Base-by-base conservation (phyloP, 2,113 vertebrate genomes). In the Cnemophilus loriae region DNA sequence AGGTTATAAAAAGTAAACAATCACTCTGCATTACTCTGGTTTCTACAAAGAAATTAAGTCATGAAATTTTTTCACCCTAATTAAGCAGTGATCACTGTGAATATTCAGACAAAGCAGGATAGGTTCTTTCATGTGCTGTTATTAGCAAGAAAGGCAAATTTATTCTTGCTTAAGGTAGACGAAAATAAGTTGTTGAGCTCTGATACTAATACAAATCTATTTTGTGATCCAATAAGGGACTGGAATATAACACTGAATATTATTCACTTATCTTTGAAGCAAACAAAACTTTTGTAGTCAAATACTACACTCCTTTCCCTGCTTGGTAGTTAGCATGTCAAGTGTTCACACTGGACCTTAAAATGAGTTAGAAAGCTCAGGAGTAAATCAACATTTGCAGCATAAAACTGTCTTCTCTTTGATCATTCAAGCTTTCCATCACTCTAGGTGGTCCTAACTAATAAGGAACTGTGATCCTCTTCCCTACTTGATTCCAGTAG, bases 381-480 rank as follows among this genome's bases (percentile, higher is more conserved):
- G 92, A 95, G 83, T 90, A 78, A 94, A 95, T 94, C 93, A 96
- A 84, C 64, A 85, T 95, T 94, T 96, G 91, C 83, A 80, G 89
- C 87, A 91, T 69, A 96, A 97, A 91, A 75, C 44, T 70, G 50
- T 87, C 47, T 96, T 78, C 49, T 71, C 96, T 98, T 98, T 98
- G 97, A 98, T 98, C 96, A 71, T 94, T 76, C 65, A 92, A 96
- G 92, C 94, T 96, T 97, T 96, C 93, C 39, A 81, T 81, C 97
- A 83, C 96, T 79, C 90, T 97, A 90, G 97, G 97, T 98, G 97
- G 97, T 95, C 96, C 82, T 95, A 96, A 93, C 96, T 98, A 98
- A 96, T 93, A 96, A 95, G 95, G 63, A 97, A 68, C 94, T 95
- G 63, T 95, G 94, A 95, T 97, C 85, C 68, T 85, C 92, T 94